Conservation (phyloP, 2,797 vertebrate genomes). For the Megalops cyprinoides region DNA sequence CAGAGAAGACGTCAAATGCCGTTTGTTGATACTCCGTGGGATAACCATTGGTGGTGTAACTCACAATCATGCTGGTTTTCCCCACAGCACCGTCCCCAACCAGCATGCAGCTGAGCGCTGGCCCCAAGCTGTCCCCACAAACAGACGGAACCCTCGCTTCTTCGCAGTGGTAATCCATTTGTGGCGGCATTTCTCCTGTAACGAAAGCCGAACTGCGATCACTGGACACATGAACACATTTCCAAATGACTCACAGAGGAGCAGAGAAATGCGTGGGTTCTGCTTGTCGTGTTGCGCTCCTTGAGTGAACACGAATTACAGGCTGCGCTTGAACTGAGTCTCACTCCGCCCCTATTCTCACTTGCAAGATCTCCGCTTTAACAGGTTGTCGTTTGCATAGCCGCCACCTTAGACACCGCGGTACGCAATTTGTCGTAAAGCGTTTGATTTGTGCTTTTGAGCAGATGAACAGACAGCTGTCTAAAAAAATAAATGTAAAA, state of each 20-base stretch:
- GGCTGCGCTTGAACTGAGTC: constrained; percentile 4
- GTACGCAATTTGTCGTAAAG: too few relatives aligned
- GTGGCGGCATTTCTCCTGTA: constrained; percentile 79
- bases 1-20: constrained; percentile 93
- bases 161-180: constrained; percentile 84
- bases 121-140: constrained; percentile 75
- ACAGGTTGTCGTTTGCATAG: constrained; percentile 68
- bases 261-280: too few relatives aligned
- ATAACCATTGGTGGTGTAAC: constrained; percentile 95
- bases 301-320: not conserved
- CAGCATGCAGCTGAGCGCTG: constrained; percentile 92
- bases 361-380: constrained; percentile 23
- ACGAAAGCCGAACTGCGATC: not conserved
- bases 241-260: not conserved
- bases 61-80: constrained; percentile 95
- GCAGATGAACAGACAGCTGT: too few relatives aligned
- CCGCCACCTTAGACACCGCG: constrained; percentile 57
- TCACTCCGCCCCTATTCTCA: constrained; percentile 16
- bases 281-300: not conserved
- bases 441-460: not conserved
- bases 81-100: constrained; percentile 94
- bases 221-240: not conserved
- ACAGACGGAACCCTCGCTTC: constrained; percentile 74
- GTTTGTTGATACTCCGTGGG: constrained; percentile 92
- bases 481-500: too few relatives aligned